phyloP scores from a whole-genome alignment of 2,888 invertebrate genomes.

The Lasioglossum pauxillum region DNA sequence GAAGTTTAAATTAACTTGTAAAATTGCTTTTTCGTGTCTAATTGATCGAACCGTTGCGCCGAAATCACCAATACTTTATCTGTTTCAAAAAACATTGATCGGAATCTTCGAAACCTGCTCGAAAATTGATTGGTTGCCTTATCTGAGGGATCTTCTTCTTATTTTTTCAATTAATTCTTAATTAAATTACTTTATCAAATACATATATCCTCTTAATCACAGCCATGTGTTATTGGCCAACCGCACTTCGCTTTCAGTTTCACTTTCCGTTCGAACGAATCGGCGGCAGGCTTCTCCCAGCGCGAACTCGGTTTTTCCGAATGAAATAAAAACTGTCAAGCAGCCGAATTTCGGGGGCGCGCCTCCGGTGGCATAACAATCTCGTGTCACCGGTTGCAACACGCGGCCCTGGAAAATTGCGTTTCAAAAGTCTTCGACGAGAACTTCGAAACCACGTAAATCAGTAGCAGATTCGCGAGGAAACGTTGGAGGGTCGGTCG shows the following conservation, averaged over 20 bases:
- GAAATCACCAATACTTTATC: too few relatives aligned
- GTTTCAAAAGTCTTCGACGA: conserved; percentile 22
- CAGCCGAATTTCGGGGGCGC: background rate
- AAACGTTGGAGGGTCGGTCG: background rate
- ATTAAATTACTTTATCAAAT: too few relatives aligned
- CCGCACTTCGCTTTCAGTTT: too few relatives aligned
- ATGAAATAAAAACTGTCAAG: background rate
- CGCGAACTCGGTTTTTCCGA: background rate
- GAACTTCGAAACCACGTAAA: conserved; percentile 25
- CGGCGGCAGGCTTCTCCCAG: background rate
- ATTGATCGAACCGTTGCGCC: too few relatives aligned
- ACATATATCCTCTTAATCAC: too few relatives aligned
- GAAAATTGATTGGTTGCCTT: too few relatives aligned
- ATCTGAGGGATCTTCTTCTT: too few relatives aligned
- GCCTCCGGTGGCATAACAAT: conserved; percentile 1
- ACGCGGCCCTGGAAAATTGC: conserved; percentile 7
- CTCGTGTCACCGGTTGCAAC: background rate
- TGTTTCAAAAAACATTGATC: background rate
- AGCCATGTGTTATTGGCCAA: too few relatives aligned
- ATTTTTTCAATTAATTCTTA: too few relatives aligned
- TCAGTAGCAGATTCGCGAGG: conserved; percentile 5
- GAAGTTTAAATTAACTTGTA: too few relatives aligned
- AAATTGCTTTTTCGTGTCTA: too few relatives aligned
- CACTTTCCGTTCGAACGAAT: background rate
- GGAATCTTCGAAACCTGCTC: background rate